phyloP scores from a whole-genome alignment of 2,113 vertebrate genomes.

The Butorides virescens region DNA sequence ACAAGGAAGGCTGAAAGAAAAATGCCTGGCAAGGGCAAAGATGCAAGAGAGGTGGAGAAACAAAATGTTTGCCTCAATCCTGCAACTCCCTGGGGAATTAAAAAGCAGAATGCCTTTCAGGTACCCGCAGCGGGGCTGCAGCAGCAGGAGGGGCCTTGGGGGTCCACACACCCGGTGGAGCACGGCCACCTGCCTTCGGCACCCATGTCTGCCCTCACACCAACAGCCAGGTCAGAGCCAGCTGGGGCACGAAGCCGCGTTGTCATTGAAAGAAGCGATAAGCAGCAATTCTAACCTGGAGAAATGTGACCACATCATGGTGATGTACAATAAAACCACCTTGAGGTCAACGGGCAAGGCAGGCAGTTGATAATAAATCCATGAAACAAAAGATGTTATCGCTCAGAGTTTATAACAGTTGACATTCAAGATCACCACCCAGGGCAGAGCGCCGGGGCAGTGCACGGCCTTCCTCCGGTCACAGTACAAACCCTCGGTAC shows the following conservation, averaged over 20 bases:
- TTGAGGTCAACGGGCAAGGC: conserved; percentile 49
- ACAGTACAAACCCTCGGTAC: neutral
- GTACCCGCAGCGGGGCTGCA: neutral
- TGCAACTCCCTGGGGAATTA: neutral
- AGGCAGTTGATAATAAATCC: conserved; percentile 49
- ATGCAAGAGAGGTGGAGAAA: neutral
- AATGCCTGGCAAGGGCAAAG: conserved; percentile 10
- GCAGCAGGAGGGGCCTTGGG: neutral
- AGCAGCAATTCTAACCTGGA: conserved; percentile 23
- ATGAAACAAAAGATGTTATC: conserved; percentile 34
- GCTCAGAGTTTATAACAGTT: conserved; percentile 23
- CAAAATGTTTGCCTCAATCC: neutral
- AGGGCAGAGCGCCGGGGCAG: neutral
- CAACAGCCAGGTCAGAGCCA: neutral
- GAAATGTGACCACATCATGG: conserved; percentile 40
- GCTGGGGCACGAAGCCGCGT: neutral
- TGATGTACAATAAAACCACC: conserved; percentile 47
- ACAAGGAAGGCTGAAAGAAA: neutral
- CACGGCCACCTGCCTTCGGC: neutral
- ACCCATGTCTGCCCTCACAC: neutral
- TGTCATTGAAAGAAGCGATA: neutral
- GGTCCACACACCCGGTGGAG: neutral
- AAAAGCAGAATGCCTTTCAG: neutral
- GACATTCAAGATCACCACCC: conserved; percentile 47
- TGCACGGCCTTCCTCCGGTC: neutral